Percentiles rank a stretch among this genome's conserved stretches.
These are phyloP conservation scores for Tenebrio molitor DNA, from an alignment of 1,140 invertebrate species.

Conservation along the genomic window DNA sequence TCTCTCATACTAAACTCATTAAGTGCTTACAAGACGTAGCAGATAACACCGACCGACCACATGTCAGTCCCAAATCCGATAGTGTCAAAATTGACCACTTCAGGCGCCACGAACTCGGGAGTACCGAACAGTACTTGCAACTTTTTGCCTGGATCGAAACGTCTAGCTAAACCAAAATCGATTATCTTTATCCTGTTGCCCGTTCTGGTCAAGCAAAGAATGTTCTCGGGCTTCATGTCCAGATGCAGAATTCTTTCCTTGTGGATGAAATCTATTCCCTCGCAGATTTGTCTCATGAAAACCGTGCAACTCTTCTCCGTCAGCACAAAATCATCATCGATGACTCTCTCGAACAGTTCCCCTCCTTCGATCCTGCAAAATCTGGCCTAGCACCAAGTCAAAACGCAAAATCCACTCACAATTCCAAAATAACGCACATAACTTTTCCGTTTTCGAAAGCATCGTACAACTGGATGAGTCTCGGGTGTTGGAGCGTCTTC, in stretches of 20 bases:
- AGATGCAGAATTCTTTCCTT: constrained; percentile 94
- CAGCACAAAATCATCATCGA: constrained; percentile 97
- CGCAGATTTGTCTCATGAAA: constrained; percentile 97
- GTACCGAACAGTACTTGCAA: constrained; percentile 96
- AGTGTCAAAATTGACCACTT: constrained; percentile 98
- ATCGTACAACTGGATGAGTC: constrained; percentile 96
- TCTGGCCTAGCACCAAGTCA: too few species aligned
- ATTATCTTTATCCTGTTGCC: constrained; percentile 99
- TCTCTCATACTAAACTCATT: background rate
- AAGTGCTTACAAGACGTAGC: constrained; percentile 95
- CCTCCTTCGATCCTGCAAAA: constrained; percentile 92
- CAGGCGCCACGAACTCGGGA: constrained; percentile 98
- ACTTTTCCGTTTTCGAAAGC: constrained; percentile 93
- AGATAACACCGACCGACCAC: constrained; percentile 98
- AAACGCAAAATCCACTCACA: constrained; percentile 81
- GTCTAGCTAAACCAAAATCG: constrained; percentile 94
- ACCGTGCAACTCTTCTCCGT: constrained; percentile 96
- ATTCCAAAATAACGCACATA: constrained; percentile 95
- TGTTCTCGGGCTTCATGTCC: constrained; percentile 99
- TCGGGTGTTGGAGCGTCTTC: constrained; percentile 91
- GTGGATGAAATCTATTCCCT: constrained; percentile 97
- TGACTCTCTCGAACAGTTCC: constrained; percentile 97
- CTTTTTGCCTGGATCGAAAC: constrained; percentile 93
- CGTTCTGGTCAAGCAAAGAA: constrained; percentile 93
- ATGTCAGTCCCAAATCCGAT: constrained; percentile 96